A percentile compares a stretch with the other conserved stretches of the same genome.
Conservation (phyloP, 2,888 invertebrate species). For the Hemaris fuciformis region DNA sequence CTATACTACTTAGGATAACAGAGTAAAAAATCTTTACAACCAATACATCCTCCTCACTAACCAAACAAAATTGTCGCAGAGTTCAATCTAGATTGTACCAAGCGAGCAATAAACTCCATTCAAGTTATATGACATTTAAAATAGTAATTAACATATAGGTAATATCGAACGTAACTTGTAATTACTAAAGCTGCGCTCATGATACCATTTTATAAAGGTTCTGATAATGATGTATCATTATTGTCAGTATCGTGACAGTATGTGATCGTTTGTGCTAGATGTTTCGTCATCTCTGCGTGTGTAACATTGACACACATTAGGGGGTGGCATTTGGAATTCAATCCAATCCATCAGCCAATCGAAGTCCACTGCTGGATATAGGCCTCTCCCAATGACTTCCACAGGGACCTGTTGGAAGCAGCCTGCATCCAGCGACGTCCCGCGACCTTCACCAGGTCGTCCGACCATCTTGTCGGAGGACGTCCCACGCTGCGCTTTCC, state of each 20-base stretch:
- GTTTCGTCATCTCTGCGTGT: neutral
- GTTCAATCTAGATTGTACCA: neutral
- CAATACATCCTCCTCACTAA: neutral
- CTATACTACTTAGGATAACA: too few relatives aligned
- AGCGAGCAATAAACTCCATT: neutral
- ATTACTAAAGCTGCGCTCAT: neutral
- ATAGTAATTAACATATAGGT: conserved; percentile 1
- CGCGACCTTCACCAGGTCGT: too few relatives aligned
- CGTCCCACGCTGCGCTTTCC: too few relatives aligned
- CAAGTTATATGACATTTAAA: conserved; percentile 4
- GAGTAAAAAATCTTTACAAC: too few relatives aligned
- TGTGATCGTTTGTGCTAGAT: neutral
- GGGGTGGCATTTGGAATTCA: neutral
- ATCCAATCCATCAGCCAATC: too few relatives aligned
- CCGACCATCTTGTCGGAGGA: too few relatives aligned
- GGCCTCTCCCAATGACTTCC: too few relatives aligned
- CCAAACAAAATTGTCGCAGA: neutral
- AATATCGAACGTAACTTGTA: neutral
- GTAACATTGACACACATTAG: neutral
- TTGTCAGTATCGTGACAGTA: neutral
- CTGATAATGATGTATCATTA: conserved; percentile 2
- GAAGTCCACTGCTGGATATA: too few relatives aligned
- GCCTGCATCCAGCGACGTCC: too few relatives aligned
- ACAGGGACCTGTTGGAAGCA: too few relatives aligned
- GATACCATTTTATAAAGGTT: conserved; percentile 7